phyloP scores from a whole-genome alignment of 1,140 invertebrate genomes.

The Penaeus japonicus region DNA sequence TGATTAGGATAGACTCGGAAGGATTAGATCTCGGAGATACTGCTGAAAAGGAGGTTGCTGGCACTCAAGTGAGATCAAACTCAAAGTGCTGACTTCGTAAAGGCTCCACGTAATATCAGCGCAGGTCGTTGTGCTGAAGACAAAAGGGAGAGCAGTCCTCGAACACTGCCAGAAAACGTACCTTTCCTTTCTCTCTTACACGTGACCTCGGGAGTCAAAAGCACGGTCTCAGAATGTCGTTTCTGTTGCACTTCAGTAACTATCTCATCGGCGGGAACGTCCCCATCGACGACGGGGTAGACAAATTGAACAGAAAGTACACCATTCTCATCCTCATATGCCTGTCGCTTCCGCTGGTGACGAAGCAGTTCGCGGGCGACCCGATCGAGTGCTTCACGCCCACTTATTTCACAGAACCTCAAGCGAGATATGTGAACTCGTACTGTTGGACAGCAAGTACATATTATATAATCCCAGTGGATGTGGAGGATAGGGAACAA shows the following conservation, averaged over 20 bases:
- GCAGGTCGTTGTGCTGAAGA: too few relatives aligned
- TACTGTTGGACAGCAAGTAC: slow-evolving; percentile 66
- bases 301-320: slow-evolving; percentile 69
- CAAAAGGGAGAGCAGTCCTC: too few relatives aligned
- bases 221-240: slow-evolving; percentile 60
- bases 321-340: slow-evolving; percentile 69
- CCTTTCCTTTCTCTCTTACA: neutral
- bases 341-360: slow-evolving; percentile 69
- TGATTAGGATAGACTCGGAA: neutral
- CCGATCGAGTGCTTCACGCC: slow-evolving; percentile 68
- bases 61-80: too few relatives aligned
- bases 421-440: slow-evolving; percentile 63
- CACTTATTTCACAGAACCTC: slow-evolving; percentile 65
- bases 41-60: too few relatives aligned
- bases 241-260: slow-evolving; percentile 63
- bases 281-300: slow-evolving; percentile 70
- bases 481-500: slow-evolving; percentile 59
- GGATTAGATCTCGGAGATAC: too few relatives aligned
- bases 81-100: too few relatives aligned
- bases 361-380: slow-evolving; percentile 70
- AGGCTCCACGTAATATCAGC: too few relatives aligned
- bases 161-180: neutral
- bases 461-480: slow-evolving; percentile 62
- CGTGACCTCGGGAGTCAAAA: neutral
- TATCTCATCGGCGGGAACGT: slow-evolving; percentile 65